Base-by-base conservation (phyloP, 2,797 vertebrate genomes). In the Cacajao melanocephalus region DNA sequence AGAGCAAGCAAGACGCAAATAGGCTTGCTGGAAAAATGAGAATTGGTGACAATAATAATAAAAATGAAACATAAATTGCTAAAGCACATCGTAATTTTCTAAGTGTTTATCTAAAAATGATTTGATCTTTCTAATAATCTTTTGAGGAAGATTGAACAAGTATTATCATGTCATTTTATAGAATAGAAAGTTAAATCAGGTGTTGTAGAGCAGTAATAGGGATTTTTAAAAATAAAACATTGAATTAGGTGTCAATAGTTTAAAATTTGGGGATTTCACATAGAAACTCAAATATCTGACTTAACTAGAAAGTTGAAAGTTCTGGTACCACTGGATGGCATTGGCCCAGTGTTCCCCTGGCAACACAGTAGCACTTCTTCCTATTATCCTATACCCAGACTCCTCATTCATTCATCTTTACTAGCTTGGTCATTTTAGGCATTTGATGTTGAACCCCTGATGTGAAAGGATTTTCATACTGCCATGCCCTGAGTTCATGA, bases 211-310 rank as follows among this genome's bases (percentile, higher is more conserved):
- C 52, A 55, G 20, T 28, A 92, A 72, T 11, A 64, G n/a, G 61
- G 5, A 50, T 75, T 64, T 86, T 80, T 90, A 92, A 33, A 22
- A 93, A 81, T 58, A 91, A 96, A 88, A 92, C 36, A 61, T 78
- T 82, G 73, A 92, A 78, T 92, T 72, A 75, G 22, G 36, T 55
- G 57, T 67, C 57, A 82, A 78, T 19, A 88, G 28, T 94, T 92
- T 79, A 36, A 64, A 85, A 80, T 57, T 58, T 36, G 8, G 7
- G 85, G 33, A 73, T 78, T 87, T 88, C 24, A 55, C 70, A 92
- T 44, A 20, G 80, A 91, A 64, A 76, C 36, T 4, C 64, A 4
- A 26, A 30, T 84, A 58, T 50, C n/a, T 89, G 57, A 61, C 28
- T 91, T 85, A 39, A 1, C 33, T 61, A 79, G 36, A 57, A 46